Percentiles rank a stretch among this genome's conserved stretches.
These are phyloP conservation scores for Poecile montanus DNA, from an alignment of 2,797 vertebrate species.

Conservation along the genomic window DNA sequence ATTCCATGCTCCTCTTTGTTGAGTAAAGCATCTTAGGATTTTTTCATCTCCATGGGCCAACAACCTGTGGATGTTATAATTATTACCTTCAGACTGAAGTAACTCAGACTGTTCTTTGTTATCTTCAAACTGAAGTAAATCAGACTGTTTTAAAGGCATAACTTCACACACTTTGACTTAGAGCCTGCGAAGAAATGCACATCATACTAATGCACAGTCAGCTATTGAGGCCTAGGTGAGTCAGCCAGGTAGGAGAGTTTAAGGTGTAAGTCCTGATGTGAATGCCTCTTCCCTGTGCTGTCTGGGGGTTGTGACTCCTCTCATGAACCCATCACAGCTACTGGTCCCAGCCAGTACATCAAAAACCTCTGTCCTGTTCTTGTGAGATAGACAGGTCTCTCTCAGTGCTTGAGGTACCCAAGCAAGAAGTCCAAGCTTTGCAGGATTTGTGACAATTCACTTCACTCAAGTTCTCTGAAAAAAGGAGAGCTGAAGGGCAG, in stretches of 20 bases:
- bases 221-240: neutral
- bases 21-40: neutral
- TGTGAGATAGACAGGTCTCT: neutral
- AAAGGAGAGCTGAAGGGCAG: neutral
- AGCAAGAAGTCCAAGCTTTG: neutral
- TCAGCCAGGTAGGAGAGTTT: neutral
- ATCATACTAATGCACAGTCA: neutral
- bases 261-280: neutral
- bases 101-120: neutral
- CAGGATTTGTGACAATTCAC: conserved; percentile 25
- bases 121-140: neutral
- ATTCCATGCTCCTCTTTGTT: neutral
- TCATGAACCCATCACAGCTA: accelerated
- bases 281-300: neutral
- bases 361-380: neutral
- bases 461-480: conserved; percentile 5
- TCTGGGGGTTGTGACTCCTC: neutral
- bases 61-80: neutral
- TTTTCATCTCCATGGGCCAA: neutral
- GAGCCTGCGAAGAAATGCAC: neutral
- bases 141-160: neutral
- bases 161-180: neutral
- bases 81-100: neutral
- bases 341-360: neutral
- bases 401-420: neutral